phyloP scores from a whole-genome alignment of 2,113 vertebrate genomes.

The Coturnix japonica region DNA sequence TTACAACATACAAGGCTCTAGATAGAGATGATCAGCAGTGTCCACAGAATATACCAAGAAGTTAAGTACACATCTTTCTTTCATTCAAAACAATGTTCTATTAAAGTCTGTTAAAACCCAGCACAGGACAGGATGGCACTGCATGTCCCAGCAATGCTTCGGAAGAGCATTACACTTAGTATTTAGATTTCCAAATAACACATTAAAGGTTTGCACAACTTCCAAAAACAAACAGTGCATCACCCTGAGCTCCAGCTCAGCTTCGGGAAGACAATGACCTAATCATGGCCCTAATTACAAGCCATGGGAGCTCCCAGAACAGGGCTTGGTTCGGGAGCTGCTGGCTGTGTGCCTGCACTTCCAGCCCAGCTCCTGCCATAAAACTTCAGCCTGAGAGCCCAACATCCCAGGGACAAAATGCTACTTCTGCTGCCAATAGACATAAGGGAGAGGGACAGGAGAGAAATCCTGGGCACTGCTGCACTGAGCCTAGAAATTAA shows the following conservation, averaged over 20 bases:
- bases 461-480: conserved; percentile 1
- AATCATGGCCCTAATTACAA: neutral
- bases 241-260: neutral
- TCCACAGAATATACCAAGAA: neutral
- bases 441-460: neutral
- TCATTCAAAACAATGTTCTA: neutral
- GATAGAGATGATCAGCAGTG: neutral
- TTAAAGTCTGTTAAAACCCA: neutral
- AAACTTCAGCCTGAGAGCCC: neutral
- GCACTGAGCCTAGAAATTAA: neutral
- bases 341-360: neutral
- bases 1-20: neutral
- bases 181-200: neutral
- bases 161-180: neutral
- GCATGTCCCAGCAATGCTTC: neutral
- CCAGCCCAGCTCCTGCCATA: neutral
- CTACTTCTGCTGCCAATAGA: neutral
- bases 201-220: neutral
- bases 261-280: neutral
- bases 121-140: neutral
- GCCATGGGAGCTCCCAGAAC: neutral
- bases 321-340: neutral
- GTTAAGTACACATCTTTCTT: neutral
- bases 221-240: neutral
- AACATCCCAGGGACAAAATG: neutral